Evolutionary conservation across 2,113 vertebrate genomes (phyloP), one percentile per base, ranked within the genome.

Genomic region (Phasianus colchicus): DNA sequence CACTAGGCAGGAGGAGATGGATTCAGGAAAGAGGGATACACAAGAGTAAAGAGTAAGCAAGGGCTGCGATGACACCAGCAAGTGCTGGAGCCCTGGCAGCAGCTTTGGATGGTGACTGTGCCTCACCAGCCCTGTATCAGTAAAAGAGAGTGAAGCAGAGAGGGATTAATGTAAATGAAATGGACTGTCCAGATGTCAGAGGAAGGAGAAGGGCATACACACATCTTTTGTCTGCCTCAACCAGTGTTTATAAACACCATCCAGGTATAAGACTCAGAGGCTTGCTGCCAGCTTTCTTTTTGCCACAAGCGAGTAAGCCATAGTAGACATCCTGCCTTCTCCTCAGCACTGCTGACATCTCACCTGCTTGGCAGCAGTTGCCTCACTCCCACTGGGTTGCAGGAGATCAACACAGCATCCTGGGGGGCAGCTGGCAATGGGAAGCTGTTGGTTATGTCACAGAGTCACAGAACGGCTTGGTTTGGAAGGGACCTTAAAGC

Each of bases 361-460:
- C 9, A 10, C 5, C 12, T 13, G n/a, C 64, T n/a, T 47, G 17
- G n/a, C 22, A 75, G 63, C 50, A 75, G 36, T n/a, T 79, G 57
- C 47, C 45, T 52, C 47, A 9, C 0, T 54, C 1, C 12, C 6
- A 1, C 0, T 0, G 7, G 19, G 43, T 22, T 50, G 48, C 12
- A 50, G 47, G 48, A 50, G 48, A 50, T 24, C 48, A 50, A 50
- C 48, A 50, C 48, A 50, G 48, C 48, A 24, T 50, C 48, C 48
- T 50, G 48, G 21, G 22, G 22, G 48, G 22, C 22, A 24, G 48
- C 3, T 48, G 21, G 21, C 47, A 48, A 12, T 48, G 11, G 47
- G 47, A 48, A 21, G 47, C 47, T 48, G 47, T 48, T 50, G 11
- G 22, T 50, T 24, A 24, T 50, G 48, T 50, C 48, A 24, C 48